Base-by-base conservation (phyloP, 2,113 vertebrate species). In the Epinephelus lanceolatus region DNA sequence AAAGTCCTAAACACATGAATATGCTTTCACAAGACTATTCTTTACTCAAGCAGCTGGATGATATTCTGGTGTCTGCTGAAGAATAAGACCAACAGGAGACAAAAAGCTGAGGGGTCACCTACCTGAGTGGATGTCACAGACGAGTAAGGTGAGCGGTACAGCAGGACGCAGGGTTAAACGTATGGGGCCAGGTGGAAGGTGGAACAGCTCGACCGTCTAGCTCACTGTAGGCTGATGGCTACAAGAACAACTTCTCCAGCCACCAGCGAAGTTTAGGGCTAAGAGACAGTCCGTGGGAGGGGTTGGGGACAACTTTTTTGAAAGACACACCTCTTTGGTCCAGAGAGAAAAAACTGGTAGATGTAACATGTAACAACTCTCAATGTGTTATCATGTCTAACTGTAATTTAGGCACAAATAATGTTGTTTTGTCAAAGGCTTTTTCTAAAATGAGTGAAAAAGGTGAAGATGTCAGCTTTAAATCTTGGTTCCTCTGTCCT, bases 311-410 rank as follows among this genome's bases (percentile, higher is more conserved):
- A 90, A 88, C 70, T 69, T 72, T 88, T 86, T 79, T 61, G 13
- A 79, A 91, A 89, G 93, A 93, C 93, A 95, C 94, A 86, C 95
- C 94, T 90, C 92, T 91, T 86, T 83, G 60, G 72, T 70, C 76
- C 84, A 71, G 60, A 63, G 72, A 88, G 78, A 82, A 45, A 37
- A 33, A 83, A 70, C 60, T 30, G n/a, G 55, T 60, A 84, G 59
- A 83, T 47, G 33, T 59, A 55, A 42, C 66, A 61, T 57, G 51
- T 81, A 49, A 69, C 21, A 37, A 23, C 47, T 55, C 47, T 53
- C 1, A 69, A 45, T 51, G 25, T 57, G 33, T 73, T 85, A 73
- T 40, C 0, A 27, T n/a, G 30, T 65, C 11, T 30, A 30, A 62
- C 25, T 23, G 17, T 49, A 2, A 73, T 71, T 62, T n/a, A 70